phyloP scores from a whole-genome alignment of 2,113 vertebrate species.

The Scalopus aquaticus region DNA sequence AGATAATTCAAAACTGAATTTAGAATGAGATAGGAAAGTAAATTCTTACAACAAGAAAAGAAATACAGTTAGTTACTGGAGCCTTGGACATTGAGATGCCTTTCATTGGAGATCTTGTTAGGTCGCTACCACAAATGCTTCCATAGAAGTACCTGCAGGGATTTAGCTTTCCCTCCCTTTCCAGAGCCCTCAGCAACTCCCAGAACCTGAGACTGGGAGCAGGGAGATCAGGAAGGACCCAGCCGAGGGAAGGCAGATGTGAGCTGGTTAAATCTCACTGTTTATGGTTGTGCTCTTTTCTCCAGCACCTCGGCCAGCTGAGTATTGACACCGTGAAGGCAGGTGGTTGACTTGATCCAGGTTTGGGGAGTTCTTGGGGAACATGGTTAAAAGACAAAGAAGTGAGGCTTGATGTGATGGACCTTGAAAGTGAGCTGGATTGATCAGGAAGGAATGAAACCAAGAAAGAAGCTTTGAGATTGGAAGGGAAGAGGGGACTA shows the following conservation, averaged over 20 bases:
- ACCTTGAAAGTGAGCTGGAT: background rate
- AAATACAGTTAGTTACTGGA: background rate
- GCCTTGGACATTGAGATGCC: background rate
- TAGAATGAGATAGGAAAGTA: background rate
- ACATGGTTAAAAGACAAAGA: background rate
- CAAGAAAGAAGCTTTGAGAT: background rate
- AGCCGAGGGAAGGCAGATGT: background rate
- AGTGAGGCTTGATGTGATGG: background rate
- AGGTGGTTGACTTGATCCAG: background rate
- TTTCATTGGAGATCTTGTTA: background rate
- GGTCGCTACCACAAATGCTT: background rate
- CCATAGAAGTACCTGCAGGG: background rate
- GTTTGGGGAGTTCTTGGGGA: background rate
- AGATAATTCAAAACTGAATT: conserved; percentile 8
- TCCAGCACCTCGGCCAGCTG: background rate
- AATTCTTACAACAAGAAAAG: background rate
- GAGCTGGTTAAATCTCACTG: background rate
- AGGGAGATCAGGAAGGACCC: background rate
- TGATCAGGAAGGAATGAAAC: background rate
- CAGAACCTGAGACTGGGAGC: background rate
- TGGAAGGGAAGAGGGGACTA: background rate
- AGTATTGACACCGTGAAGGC: background rate
- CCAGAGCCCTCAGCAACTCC: background rate
- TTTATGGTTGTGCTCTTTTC: background rate
- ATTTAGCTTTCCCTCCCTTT: background rate